Evolutionary conservation across 1,140 invertebrate genomes (phyloP).

Genomic region (Leptonema lineaticorne): DNA sequence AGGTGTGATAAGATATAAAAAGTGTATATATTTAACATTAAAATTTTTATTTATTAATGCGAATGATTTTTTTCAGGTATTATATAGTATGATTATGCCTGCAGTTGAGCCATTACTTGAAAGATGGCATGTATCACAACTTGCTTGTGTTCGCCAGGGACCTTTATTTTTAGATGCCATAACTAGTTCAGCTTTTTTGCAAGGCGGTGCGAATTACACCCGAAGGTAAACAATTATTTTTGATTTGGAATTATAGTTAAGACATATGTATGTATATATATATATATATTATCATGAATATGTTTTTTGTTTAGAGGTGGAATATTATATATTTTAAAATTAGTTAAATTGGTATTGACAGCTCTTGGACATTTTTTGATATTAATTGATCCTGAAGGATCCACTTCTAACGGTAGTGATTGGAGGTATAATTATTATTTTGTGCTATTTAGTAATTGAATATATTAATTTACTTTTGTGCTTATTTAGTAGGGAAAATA

Average conservation of each 20-base stretch:
- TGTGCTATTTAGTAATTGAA: not conserved
- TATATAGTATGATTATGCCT: slow-evolving; percentile 91
- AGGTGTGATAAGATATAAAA: slow-evolving; percentile 48
- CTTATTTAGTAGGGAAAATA: slow-evolving; percentile 17
- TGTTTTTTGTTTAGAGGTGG: slow-evolving; percentile 61
- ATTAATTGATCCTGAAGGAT: slow-evolving; percentile 63
- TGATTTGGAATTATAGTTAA: not conserved
- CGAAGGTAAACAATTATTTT: slow-evolving; percentile 45
- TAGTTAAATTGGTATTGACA: slow-evolving; percentile 86
- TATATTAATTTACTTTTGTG: not conserved
- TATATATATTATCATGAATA: not conserved
- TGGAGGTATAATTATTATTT: slow-evolving; percentile 16
- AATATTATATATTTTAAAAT: slow-evolving; percentile 83
- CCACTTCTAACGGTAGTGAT: slow-evolving; percentile 40
- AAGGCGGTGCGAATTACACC: slow-evolving; percentile 51
- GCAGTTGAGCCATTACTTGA: slow-evolving; percentile 81
- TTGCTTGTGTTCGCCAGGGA: slow-evolving; percentile 80
- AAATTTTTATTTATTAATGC: not conserved
- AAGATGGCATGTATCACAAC: slow-evolving; percentile 83
- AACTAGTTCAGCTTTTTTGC: slow-evolving; percentile 50
- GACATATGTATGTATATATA: not conserved
- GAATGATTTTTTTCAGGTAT: slow-evolving; percentile 63
- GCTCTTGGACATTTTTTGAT: slow-evolving; percentile 78
- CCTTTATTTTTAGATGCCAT: slow-evolving; percentile 53
- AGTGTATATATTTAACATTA: not conserved